phyloP scores from a whole-genome alignment of 2,113 vertebrate genomes.

The Cyprinodon tularosa region DNA sequence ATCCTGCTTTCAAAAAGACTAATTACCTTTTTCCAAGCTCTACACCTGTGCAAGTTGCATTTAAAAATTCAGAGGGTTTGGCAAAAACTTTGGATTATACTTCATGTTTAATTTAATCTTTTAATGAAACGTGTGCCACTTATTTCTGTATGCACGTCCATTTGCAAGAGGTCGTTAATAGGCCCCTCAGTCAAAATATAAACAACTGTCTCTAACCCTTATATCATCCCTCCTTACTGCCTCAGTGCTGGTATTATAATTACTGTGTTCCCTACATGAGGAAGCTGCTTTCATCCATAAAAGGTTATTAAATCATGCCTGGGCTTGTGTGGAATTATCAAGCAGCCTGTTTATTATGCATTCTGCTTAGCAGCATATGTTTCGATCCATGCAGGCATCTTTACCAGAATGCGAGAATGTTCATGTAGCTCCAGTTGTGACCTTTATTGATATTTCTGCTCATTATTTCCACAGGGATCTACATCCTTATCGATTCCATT shows the following conservation, averaged over 20 bases:
- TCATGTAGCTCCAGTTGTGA: slow-evolving; percentile 18
- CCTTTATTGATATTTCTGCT: slow-evolving; percentile 26
- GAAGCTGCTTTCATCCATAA: slow-evolving; percentile 38
- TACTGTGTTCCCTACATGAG: slow-evolving; percentile 20
- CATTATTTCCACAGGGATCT: slow-evolving; percentile 18
- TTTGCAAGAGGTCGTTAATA: slow-evolving; percentile 31
- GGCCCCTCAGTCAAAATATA: slow-evolving; percentile 36
- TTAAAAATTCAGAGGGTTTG: slow-evolving; percentile 14
- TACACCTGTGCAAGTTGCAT: not conserved
- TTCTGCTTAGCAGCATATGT: slow-evolving; percentile 25
- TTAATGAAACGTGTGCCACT: not conserved
- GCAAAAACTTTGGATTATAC: not conserved
- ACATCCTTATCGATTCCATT: slow-evolving; percentile 6
- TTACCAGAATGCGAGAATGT: slow-evolving; percentile 3
- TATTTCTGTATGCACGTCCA: not conserved
- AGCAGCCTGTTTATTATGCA: slow-evolving; percentile 29
- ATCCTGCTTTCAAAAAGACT: slow-evolving; percentile 30
- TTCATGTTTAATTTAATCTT: not conserved
- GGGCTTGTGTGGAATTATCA: slow-evolving; percentile 39
- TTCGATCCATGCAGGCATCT: not conserved
- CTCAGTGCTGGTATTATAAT: slow-evolving; percentile 25
- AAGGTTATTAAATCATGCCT: slow-evolving; percentile 59
- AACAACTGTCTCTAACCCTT: slow-evolving; percentile 21
- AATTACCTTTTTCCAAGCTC: slow-evolving; percentile 28
- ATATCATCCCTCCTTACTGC: slow-evolving; percentile 1